Base-by-base conservation (phyloP, 2,888 invertebrate species). In the Parnassius smintheus region DNA sequence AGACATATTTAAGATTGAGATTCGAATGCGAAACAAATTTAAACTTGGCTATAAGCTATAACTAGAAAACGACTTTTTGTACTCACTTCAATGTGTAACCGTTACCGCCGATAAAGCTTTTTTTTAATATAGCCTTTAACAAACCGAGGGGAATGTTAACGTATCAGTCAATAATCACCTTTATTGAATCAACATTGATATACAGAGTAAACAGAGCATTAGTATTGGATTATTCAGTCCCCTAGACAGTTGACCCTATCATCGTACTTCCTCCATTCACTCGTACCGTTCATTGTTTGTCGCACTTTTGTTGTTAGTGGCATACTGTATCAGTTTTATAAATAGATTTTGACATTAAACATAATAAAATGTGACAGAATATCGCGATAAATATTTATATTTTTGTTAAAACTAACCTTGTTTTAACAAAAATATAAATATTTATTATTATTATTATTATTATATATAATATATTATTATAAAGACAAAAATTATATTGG, bases 191-290 rank as follows among this genome's bases (percentile, higher is more conserved):
- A 59, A 59, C 52, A 59, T 44, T 51, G 44, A 59, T 52, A 59
- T 57, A 60, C 45, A 53, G 52, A 52, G 59, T 65, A 65, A 65
- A 65, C 59, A 62, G 60, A 54, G 55, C 55, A 55, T 63, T 58
- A 62, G 55, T 52, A 56, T 58, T 59, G 62, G 62, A 57, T 65
- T 56, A 62, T 60, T 62, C 57, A 58, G 60, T 65, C 58, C 60
- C 65, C 60, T 52, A n/a, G 53, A 58, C 60, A 46, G 53, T 53
- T 11, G 45, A 52, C 49, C 44, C 45, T 44, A 45, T n/a, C 45
- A n/a, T 22, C 25, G 45, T 51, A 45, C 51, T 52, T 52, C 58
- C 59, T 51, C 44, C 44, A 51, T 58, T 51, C 50, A 51, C 13
- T 13, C 18, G 45, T 13, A 56, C 9, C 41, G 41, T 41, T 25